phyloP scores from a whole-genome alignment of 2,888 invertebrate species.

The Dryococelus australis region DNA sequence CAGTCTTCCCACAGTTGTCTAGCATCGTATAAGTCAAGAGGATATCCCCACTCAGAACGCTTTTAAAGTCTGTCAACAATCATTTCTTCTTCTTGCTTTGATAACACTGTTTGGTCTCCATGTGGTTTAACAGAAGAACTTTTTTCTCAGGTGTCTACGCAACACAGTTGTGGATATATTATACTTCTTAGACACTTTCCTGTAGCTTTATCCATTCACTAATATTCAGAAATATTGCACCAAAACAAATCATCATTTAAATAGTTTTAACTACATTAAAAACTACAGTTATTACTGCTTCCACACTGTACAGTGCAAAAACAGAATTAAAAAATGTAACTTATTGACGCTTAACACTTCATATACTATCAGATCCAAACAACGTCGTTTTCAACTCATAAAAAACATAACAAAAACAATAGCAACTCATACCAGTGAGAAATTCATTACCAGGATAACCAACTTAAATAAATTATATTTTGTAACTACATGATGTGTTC shows the following conservation, averaged over 20 bases:
- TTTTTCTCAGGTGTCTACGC: neutral
- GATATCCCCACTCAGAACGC: neutral
- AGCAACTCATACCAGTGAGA: no score
- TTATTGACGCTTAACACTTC: neutral
- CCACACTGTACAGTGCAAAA: neutral
- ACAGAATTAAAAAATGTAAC: neutral
- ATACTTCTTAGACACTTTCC: neutral
- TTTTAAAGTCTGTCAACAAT: neutral
- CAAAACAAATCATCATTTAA: neutral
- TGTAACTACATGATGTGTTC: neutral
- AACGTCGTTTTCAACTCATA: neutral
- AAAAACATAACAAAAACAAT: neutral
- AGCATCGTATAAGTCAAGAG: neutral
- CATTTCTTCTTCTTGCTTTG: neutral
- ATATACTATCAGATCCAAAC: neutral
- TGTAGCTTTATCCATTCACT: no score
- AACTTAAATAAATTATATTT: neutral
- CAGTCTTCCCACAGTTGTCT: neutral
- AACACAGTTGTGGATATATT: neutral
- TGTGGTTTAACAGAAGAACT: neutral
- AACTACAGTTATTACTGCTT: neutral
- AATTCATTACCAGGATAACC: no score
- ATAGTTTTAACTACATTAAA: neutral
- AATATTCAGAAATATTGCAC: neutral
- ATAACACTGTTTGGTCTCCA: neutral